These are phyloP conservation scores for Laticauda colubrina DNA, from an alignment of 2,113 vertebrate species.

Conservation along the genomic window DNA sequence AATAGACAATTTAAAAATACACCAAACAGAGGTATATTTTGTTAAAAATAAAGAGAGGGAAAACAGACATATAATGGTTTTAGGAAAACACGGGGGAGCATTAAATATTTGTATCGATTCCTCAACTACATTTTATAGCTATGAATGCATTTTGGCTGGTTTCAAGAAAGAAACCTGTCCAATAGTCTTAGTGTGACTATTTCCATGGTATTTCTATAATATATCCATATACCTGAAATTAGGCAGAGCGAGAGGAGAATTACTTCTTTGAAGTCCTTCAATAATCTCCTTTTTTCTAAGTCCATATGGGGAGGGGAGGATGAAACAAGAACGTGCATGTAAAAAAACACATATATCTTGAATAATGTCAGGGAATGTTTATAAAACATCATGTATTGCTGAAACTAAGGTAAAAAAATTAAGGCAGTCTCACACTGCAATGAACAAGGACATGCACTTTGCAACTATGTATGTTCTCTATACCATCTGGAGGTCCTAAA, in stretches of 20 bases:
- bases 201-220: background rate
- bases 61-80: constrained; percentile 17
- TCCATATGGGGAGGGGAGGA: background rate
- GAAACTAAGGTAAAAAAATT: background rate
- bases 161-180: background rate
- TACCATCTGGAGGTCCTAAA: background rate
- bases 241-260: background rate
- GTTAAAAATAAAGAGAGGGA: constrained; percentile 4
- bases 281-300: background rate
- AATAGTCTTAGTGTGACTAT: background rate
- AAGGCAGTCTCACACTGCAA: background rate
- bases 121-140: constrained; percentile 6
- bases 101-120: constrained; percentile 3
- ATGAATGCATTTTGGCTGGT: background rate
- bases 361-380: background rate
- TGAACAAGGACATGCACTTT: background rate
- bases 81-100: background rate
- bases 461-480: background rate
- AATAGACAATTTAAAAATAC: constrained; percentile 26
- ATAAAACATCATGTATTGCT: background rate
- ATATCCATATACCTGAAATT: background rate
- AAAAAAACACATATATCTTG: background rate
- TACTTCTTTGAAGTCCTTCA: background rate
- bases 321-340: background rate
- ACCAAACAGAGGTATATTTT: constrained; percentile 27